phyloP scores from a whole-genome alignment of 2,113 vertebrate species.

The Corydoras sp. region DNA sequence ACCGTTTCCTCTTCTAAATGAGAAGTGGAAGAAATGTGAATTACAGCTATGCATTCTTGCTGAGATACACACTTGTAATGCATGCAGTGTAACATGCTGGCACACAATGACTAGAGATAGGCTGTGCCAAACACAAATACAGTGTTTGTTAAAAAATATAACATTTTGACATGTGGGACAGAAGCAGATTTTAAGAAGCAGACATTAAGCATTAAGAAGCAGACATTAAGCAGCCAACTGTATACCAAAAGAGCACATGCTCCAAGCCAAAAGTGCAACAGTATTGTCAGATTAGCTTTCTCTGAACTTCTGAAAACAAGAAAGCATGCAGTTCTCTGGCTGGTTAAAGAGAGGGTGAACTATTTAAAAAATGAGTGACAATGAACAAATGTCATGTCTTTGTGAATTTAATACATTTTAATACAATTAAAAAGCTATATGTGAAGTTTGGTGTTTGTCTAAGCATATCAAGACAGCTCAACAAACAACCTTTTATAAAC shows the following conservation, averaged over 20 bases:
- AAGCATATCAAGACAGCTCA: constrained; percentile 28
- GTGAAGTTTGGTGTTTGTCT: constrained; percentile 22
- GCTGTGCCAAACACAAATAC: no score
- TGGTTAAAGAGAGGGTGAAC: constrained; percentile 1
- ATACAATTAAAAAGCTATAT: constrained; percentile 25
- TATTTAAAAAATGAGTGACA: constrained; percentile 21
- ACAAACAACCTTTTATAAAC: constrained; percentile 24
- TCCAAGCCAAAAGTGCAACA: constrained; percentile 69
- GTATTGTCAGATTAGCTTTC: constrained; percentile 58
- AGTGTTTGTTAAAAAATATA: no score
- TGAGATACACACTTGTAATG: no score
- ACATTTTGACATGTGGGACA: constrained; percentile 40
- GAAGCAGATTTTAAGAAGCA: constrained; percentile 26
- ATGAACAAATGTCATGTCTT: constrained; percentile 31
- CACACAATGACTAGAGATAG: no score
- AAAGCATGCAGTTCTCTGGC: constrained; percentile 23
- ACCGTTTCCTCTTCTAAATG: no score
- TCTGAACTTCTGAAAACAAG: constrained; percentile 53
- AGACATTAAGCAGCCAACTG: constrained; percentile 44
- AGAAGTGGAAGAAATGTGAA: no score
- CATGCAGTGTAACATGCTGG: no score
- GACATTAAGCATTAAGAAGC: no score
- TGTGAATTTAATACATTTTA: constrained; percentile 35
- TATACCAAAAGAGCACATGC: constrained; percentile 71
- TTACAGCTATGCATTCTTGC: no score